phyloP scores from a whole-genome alignment of 2,113 vertebrate species.

The Gymnarchus niloticus region DNA sequence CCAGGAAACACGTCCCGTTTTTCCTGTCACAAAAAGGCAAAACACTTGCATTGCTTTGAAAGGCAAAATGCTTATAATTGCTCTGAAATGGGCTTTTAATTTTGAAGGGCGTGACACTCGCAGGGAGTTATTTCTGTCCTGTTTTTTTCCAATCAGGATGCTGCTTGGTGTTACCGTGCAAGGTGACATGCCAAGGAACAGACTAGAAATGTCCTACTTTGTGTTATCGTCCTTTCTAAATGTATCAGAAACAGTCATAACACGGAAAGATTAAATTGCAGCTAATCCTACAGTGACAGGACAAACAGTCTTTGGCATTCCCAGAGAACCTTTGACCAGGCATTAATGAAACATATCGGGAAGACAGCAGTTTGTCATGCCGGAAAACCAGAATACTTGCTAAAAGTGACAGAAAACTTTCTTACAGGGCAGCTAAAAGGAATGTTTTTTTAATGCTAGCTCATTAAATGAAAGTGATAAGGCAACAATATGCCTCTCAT shows the following conservation, averaged over 20 bases:
- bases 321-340: too few species aligned
- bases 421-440: background rate
- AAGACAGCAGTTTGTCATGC: background rate
- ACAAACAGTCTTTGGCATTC: too few species aligned
- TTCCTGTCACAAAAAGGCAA: background rate
- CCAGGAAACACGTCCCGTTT: too few species aligned
- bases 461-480: background rate
- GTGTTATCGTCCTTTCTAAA: too few species aligned
- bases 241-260: too few species aligned
- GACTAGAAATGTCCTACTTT: too few species aligned
- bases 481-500: background rate
- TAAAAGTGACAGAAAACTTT: background rate
- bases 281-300: too few species aligned
- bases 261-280: too few species aligned
- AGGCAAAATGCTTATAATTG: background rate
- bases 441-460: background rate
- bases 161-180: too few species aligned
- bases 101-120: background rate
- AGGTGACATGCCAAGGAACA: too few species aligned
- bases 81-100: background rate
- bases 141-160: background rate
- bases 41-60: background rate
- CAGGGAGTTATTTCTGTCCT: background rate
- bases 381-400: background rate
- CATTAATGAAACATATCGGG: background rate